These are phyloP conservation scores for Hydropsyche tenuis DNA, from an alignment of 1,140 invertebrate genomes.

Conservation along the genomic window DNA sequence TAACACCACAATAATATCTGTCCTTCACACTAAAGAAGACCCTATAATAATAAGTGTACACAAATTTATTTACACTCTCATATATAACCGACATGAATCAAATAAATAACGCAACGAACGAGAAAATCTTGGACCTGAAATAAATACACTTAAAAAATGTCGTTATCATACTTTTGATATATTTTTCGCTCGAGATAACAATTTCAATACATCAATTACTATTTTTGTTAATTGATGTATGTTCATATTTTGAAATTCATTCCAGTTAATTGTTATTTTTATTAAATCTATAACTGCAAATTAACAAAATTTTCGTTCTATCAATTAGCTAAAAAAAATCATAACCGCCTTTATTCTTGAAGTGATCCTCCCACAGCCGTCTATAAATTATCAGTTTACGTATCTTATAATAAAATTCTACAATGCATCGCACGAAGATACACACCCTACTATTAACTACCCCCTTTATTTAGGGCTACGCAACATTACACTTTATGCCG, in stretches of 20 bases:
- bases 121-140: neutral
- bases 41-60: constrained; percentile 31
- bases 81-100: constrained; percentile 3
- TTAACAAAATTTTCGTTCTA: neutral
- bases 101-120: constrained; percentile 30
- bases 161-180: neutral
- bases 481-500: constrained; percentile 47
- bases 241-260: neutral
- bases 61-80: constrained; percentile 26
- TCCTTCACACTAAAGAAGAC: constrained; percentile 15
- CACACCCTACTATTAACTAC: constrained; percentile 46
- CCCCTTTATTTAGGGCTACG: constrained; percentile 20
- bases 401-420: constrained; percentile 48
- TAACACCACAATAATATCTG: constrained; percentile 33
- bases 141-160: neutral
- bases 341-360: neutral
- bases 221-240: neutral
- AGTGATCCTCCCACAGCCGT: constrained; percentile 39
- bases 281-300: neutral
- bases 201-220: neutral
- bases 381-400: constrained; percentile 50
- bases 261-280: neutral
- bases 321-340: constrained; percentile 10
- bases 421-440: constrained; percentile 32
- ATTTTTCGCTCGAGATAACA: neutral